Percentiles rank a stretch among this genome's conserved stretches.
These are phyloP conservation scores for Zygogramma bicolorata DNA, from an alignment of 2,888 invertebrate genomes.

Conservation along the genomic window DNA sequence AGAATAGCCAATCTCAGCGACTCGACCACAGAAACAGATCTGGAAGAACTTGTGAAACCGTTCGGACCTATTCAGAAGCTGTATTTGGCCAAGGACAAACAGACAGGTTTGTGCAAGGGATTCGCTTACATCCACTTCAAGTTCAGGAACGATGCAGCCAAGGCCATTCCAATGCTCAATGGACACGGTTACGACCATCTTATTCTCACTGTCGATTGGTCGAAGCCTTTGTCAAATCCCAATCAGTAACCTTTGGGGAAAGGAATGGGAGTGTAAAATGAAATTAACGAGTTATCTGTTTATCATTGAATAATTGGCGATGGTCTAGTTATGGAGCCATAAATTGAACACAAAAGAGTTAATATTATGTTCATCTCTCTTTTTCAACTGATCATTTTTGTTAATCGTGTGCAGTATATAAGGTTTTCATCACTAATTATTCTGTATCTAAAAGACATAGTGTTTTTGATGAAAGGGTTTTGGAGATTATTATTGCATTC, in stretches of 20 bases:
- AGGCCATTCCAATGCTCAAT: conserved; percentile 89
- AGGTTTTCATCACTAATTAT: no score
- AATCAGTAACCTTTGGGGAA: conserved; percentile 24
- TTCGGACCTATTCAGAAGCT: conserved; percentile 95
- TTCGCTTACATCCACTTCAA: conserved; percentile 99
- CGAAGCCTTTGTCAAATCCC: conserved; percentile 75
- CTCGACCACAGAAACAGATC: conserved; percentile 93
- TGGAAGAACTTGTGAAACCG: conserved; percentile 94
- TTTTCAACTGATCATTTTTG: no score
- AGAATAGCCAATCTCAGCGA: conserved; percentile 98
- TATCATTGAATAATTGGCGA: no score
- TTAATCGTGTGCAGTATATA: no score
- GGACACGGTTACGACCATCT: conserved; percentile 98
- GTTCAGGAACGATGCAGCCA: conserved; percentile 88
- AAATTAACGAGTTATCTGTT: neutral
- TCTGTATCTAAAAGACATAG: no score
- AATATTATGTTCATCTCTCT: no score
- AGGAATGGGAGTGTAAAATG: neutral
- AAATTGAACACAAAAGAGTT: no score
- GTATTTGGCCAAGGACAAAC: conserved; percentile 95
- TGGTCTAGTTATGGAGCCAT: no score
- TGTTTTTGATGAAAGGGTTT: no score
- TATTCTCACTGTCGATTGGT: conserved; percentile 99
- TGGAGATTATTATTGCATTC: no score
- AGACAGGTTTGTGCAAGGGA: conserved; percentile 90